Base-by-base conservation (phyloP, 2,797 vertebrate genomes). In the Micropoecilia bifurca region DNA sequence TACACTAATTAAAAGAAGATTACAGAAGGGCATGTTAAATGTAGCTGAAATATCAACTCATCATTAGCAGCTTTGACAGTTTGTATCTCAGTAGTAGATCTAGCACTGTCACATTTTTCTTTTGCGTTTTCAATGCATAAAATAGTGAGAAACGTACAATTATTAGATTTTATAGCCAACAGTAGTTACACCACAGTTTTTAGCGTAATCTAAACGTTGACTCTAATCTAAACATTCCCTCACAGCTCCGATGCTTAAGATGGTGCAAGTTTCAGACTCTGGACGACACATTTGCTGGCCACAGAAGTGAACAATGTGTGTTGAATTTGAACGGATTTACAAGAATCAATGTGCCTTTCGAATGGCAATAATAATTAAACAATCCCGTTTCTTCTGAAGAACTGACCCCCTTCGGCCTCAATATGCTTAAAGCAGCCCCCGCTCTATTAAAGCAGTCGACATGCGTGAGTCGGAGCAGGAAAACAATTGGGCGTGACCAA, bases 401-500 rank as follows among this genome's bases (percentile, higher is more conserved):
- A 43, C 22, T 43, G 36, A 41, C 36, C 39, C 20, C 36, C 10
- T 25, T 41, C 1, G 20, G 22, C 39, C 66, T 46, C n/a, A 16
- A 46, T 16, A 8, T 71, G 41, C 12, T 71, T 46, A 18, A 71
- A 46, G 7, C 25, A 45, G 14, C 13, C 3, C 12, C 41, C 45
- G n/a, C 68, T 71, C 45, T 71, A 71, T 71, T 6, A 71, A 71
- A 45, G 6, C 41, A 28, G 20, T 69, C 41, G 3, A 43, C 10
- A 13, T 22, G 61, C 61, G 25, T 1, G 18, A 41, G 55, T 55
- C 61, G 47, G 77, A 71, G 72, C 28, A 55, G 0, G 0, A 68
- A 57, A 43, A 69, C 68, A 28, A 71, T 6, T 71, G 8, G 61
- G 36, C 46, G 75, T 69, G 74, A 74, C 73, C 50, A 39, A 45